Conservation (phyloP, 2,888 invertebrate species). For the Yponomeuta plumbellus region DNA sequence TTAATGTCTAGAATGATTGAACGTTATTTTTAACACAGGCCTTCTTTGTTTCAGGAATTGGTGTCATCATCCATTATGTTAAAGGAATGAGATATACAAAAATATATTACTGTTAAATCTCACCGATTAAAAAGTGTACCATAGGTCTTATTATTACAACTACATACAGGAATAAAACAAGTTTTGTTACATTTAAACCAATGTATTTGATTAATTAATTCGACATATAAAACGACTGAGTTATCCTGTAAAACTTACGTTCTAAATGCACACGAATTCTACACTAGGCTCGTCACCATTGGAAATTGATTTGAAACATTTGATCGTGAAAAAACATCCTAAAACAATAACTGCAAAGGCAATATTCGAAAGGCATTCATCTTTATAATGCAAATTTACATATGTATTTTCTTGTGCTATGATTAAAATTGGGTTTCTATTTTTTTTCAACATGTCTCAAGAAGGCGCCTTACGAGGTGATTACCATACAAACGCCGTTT, state of each 20-base stretch:
- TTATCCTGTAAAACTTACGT: slow-evolving; percentile 24
- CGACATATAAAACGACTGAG: slow-evolving; percentile 39
- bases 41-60: slow-evolving; percentile 46
- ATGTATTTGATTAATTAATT: slow-evolving; percentile 37
- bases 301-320: not conserved
- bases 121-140: too few species aligned
- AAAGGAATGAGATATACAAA: slow-evolving; percentile 42
- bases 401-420: slow-evolving; percentile 27
- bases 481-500: too few species aligned
- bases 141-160: too few species aligned
- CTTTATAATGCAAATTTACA: slow-evolving; percentile 26
- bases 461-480: slow-evolving; percentile 6
- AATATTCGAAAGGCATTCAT: slow-evolving; percentile 10
- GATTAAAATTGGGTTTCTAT: slow-evolving; percentile 5
- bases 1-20: too few species aligned
- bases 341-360: slow-evolving; percentile 6
- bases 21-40: too few species aligned
- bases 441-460: not conserved
- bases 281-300: not conserved
- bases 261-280: slow-evolving; percentile 9
- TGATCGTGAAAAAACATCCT: slow-evolving; percentile 2
- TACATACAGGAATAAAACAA: slow-evolving; percentile 28
- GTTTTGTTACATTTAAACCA: slow-evolving; percentile 28
- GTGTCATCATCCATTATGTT: slow-evolving; percentile 56
- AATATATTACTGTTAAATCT: not conserved